Conservation (phyloP, 2,888 invertebrate species). For the Ganaspis brasiliensis region DNA sequence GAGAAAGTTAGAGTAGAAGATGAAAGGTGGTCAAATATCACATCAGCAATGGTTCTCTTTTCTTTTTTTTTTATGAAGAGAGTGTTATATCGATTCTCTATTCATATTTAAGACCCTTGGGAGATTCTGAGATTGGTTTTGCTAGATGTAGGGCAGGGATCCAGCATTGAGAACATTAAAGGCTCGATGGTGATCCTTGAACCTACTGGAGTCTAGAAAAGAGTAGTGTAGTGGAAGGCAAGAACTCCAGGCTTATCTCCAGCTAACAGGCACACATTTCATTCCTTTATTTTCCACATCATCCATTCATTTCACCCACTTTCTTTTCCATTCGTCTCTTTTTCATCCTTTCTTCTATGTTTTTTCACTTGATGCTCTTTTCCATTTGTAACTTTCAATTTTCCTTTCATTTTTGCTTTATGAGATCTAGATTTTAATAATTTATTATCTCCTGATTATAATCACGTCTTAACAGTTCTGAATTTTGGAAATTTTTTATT, state of each 20-base stretch:
- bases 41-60: not conserved
- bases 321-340: conserved; percentile 62
- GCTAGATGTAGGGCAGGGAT: conserved; percentile 70
- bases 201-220: conserved; percentile 46
- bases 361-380: conserved; percentile 48
- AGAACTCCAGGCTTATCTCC: conserved; percentile 76
- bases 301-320: conserved; percentile 50
- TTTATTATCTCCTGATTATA: not conserved
- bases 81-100: conserved; percentile 54
- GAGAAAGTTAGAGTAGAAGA: not conserved
- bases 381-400: conserved; percentile 41
- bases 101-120: conserved; percentile 75
- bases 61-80: not conserved
- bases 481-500: no score
- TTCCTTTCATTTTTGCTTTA: conserved; percentile 46
- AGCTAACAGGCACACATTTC: conserved; percentile 72
- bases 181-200: conserved; percentile 53
- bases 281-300: conserved; percentile 47
- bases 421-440: conserved; percentile 25
- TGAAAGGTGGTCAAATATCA: conserved; percentile 8
- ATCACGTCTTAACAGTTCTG: no score
- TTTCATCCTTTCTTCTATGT: conserved; percentile 50
- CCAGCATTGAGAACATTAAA: conserved; percentile 71
- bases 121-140: conserved; percentile 71
- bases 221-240: conserved; percentile 53